Base-by-base conservation (phyloP, 1,140 invertebrate genomes). In the Metaphire vulgaris region DNA sequence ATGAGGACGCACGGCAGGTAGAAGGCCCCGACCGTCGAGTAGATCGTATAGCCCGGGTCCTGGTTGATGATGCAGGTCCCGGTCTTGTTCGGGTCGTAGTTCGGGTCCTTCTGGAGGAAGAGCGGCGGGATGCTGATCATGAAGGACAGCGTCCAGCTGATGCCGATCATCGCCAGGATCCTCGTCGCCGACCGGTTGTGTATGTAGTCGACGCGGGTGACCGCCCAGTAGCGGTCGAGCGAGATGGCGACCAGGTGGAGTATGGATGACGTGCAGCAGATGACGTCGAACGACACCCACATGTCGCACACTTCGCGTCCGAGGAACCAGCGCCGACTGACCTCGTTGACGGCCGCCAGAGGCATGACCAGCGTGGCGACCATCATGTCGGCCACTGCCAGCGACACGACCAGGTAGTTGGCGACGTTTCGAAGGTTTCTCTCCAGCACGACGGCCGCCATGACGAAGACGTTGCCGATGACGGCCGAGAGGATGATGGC, bases 391-490 rank as follows among this genome's bases (percentile, higher is more conserved):
- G 90, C 90, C 30, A 90, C 84, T 0, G 90, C 90, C 72, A 92
- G 82, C 14, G 90, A 90, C 65, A 89, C 88, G 14, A 92, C 85
- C 32, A 92, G 83, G 78, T 89, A 89, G 82, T 92, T 92, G 74
- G 89, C 90, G 69, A 85, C 84, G 80, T 94, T 84, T 67, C 93
- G 92, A 33, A 97, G 87, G 83, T 95, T 93, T 73, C 93, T 88
- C 83, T 97, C 95, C 69, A 96, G 86, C 32, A 95, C 86, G 80
- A 97, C 94, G 34, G 95, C 94, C n/a, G 92, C 91, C 87, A 97
- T 95, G 73, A 97, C 95, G 87, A 97, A 96, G n/a, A 96, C 91
- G 85, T 97, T 97, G 31, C 95, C 95, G 2, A 89, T 83, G 16
- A 89, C 84, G 6, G 86, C 88, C 21, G 80, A 82, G 6, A 89